Conservation (phyloP, 2,888 invertebrate genomes). For the Girardia tigrina region DNA sequence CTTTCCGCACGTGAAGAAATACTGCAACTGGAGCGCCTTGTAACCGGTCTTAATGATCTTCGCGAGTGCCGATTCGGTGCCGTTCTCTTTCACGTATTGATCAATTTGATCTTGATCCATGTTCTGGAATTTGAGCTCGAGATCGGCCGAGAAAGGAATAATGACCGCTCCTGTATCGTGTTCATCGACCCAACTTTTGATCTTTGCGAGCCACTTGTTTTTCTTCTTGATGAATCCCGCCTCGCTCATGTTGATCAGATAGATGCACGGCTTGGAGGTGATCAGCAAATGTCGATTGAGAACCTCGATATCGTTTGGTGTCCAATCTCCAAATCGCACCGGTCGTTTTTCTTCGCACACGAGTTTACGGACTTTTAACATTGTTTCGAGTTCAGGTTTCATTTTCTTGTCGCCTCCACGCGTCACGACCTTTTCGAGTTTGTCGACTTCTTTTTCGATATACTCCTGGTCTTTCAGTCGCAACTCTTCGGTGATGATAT, state of each 20-base stretch:
- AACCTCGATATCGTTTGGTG: constrained; percentile 60
- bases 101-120: constrained; percentile 56
- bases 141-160: constrained; percentile 84
- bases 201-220: constrained; percentile 86
- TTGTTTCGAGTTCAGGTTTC: constrained; percentile 84
- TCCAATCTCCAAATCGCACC: constrained; percentile 56
- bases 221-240: constrained; percentile 95
- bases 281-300: constrained; percentile 87
- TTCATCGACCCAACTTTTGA: constrained; percentile 95
- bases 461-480: constrained; percentile 83
- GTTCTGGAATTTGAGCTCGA: constrained; percentile 72
- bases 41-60: constrained; percentile 95
- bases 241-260: constrained; percentile 86
- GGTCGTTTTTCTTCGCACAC: constrained; percentile 80
- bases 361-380: constrained; percentile 62
- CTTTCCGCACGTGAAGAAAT: constrained; percentile 90
- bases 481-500: constrained; percentile 85
- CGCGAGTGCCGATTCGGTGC: constrained; percentile 59
- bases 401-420: constrained; percentile 80
- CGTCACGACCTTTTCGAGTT: constrained; percentile 61
- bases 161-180: constrained; percentile 81
- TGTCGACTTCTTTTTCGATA: constrained; percentile 66
- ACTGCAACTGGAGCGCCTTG: constrained; percentile 82
- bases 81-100: constrained; percentile 29
- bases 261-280: constrained; percentile 90